These are phyloP conservation scores for Ypsolopha scabrella DNA, from an alignment of 2,888 invertebrate species.

Conservation along the genomic window DNA sequence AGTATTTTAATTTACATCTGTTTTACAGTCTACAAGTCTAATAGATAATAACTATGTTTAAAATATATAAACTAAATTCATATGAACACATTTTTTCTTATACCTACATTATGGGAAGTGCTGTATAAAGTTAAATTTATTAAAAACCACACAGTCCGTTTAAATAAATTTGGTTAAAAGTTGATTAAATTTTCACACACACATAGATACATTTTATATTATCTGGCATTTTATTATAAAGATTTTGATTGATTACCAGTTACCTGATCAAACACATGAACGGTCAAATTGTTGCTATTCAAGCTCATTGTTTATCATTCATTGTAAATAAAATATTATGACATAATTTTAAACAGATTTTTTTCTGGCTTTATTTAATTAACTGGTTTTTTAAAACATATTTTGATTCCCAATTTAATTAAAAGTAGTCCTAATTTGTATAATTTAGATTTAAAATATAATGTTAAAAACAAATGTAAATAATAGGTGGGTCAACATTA, in stretches of 20 bases:
- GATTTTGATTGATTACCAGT: no score
- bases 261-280: no score
- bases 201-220: no score
- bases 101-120: slow-evolving; percentile 23
- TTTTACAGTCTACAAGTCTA: slow-evolving; percentile 58
- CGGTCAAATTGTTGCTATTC: no score
- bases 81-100: slow-evolving; percentile 69
- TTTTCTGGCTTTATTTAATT: not conserved
- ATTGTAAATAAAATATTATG: no score
- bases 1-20: slow-evolving; percentile 36
- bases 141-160: no score
- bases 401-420: not conserved
- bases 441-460: not conserved
- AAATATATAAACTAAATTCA: slow-evolving; percentile 53
- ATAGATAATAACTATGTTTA: slow-evolving; percentile 46
- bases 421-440: not conserved
- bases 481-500: slow-evolving; percentile 4
- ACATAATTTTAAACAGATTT: no score
- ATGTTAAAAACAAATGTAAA: slow-evolving; percentile 4
- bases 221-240: no score
- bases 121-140: not conserved
- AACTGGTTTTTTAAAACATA: not conserved
- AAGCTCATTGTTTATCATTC: no score
- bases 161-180: no score
- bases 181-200: no score